Evolutionary conservation across 2,888 invertebrate species (phyloP).

Genomic region (Sinotaia quadrata): DNA sequence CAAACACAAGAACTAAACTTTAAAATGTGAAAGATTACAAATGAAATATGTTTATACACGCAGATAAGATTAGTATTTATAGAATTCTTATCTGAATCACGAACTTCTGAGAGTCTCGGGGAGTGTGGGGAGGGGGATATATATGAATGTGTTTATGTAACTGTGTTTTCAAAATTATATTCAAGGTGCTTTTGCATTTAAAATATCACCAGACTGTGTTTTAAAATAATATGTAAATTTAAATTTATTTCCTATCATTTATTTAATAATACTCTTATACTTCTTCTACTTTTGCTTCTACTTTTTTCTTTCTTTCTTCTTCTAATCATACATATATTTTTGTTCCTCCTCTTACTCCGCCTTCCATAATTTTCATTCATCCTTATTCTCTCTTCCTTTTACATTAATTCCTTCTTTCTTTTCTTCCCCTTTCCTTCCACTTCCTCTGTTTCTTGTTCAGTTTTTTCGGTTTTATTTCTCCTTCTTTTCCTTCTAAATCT

Average conservation of each 20-base stretch:
- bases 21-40: too few species aligned
- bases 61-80: too few species aligned
- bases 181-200: too few species aligned
- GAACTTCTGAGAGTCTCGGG: background rate
- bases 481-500: too few species aligned
- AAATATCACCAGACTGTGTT: too few species aligned
- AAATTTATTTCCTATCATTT: background rate
- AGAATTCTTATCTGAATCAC: too few species aligned
- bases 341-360: background rate
- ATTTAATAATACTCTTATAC: background rate
- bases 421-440: background rate
- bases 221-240: too few species aligned
- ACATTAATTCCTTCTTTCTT: background rate
- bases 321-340: background rate
- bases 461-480: too few species aligned
- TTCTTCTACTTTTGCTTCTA: background rate
- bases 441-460: background rate
- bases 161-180: too few species aligned
- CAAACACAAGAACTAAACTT: too few species aligned
- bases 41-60: too few species aligned
- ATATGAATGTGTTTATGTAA: too few species aligned
- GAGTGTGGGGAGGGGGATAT: background rate
- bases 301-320: background rate
- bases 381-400: background rate
- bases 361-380: background rate